A percentile compares a stretch with the other conserved stretches of the same genome.
These are phyloP conservation scores for Denticeps clupeoides DNA, from an alignment of 2,797 vertebrate genomes.

Conservation along the genomic window DNA sequence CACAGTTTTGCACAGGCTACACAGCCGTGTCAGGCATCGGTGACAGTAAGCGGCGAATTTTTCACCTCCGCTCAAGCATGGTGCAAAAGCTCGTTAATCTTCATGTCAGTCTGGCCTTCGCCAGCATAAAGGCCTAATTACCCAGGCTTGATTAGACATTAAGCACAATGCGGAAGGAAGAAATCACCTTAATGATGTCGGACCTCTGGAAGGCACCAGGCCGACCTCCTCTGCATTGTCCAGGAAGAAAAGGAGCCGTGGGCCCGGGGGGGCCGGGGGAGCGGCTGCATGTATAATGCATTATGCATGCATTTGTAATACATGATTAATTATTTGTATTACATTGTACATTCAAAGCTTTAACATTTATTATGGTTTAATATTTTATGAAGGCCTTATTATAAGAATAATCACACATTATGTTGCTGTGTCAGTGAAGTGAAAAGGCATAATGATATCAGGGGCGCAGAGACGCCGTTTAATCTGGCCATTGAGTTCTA, in stretches of 20 bases:
- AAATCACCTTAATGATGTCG: constrained; percentile 44
- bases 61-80: constrained; percentile 43
- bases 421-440: not conserved
- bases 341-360: not conserved
- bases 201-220: constrained; percentile 33
- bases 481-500: no score
- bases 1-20: constrained; percentile 11
- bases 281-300: not conserved
- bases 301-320: not conserved
- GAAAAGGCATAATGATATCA: not conserved
- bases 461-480: no score
- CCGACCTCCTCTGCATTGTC: constrained; percentile 29
- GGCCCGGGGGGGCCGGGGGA: not conserved
- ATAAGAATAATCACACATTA: not conserved
- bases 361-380: not conserved
- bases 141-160: constrained; percentile 46
- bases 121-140: constrained; percentile 53
- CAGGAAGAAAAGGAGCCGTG: not conserved
- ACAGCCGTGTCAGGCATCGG: constrained; percentile 21
- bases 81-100: constrained; percentile 54
- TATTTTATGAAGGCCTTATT: no score
- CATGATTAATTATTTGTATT: not conserved
- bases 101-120: constrained; percentile 45
- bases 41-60: constrained; percentile 37
- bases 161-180: constrained; percentile 34